Base-by-base conservation (phyloP, 2,113 vertebrate genomes). In the Pagrus major region DNA sequence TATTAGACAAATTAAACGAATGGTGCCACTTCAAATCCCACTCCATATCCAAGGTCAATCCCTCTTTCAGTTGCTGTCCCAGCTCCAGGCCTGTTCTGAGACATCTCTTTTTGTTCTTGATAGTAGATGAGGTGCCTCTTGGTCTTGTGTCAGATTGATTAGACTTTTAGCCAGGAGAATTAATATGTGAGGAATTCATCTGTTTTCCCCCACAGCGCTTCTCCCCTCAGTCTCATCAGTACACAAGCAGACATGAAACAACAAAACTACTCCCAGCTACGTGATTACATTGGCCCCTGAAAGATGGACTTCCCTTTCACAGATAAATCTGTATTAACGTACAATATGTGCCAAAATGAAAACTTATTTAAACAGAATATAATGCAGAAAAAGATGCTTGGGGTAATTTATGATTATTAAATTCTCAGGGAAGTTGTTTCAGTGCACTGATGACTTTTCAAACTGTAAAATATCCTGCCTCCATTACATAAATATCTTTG, bases 181-280 rank as follows among this genome's bases (percentile, higher is more conserved):
- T 93, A 91, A 90, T 91, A 93, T 78, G 85, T 88, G 81, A 85
- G 83, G 83, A 85, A 87, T 92, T 76, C 89, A 84, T 76, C 64
- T 63, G 63, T 89, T 87, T 80, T 71, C 71, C 78, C 85, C 86
- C 55, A 67, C 75, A 84, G 91, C 44, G 12, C 63, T 67, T 83
- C 82, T 80, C 68, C 80, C 78, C 76, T 83, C 70, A 51, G 74
- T 75, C 86, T 89, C 89, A 87, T 88, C 89, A 89, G 91, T 94
- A 93, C 94, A 94, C 93, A 91, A 84, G 85, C 47, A 91, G 87
- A 93, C 89, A 71, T 59, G 70, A 70, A 87, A n/a, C n/a, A 89
- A 89, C 74, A 78, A 77, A 92, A 89, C 83, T 70, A 73, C 85
- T 81, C 75, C 74, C 52, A 70, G 84, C 90, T 83, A 76, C 86